These are phyloP conservation scores for Rhynchotus rufescens DNA, from an alignment of 2,797 vertebrate species.

Conservation along the genomic window DNA sequence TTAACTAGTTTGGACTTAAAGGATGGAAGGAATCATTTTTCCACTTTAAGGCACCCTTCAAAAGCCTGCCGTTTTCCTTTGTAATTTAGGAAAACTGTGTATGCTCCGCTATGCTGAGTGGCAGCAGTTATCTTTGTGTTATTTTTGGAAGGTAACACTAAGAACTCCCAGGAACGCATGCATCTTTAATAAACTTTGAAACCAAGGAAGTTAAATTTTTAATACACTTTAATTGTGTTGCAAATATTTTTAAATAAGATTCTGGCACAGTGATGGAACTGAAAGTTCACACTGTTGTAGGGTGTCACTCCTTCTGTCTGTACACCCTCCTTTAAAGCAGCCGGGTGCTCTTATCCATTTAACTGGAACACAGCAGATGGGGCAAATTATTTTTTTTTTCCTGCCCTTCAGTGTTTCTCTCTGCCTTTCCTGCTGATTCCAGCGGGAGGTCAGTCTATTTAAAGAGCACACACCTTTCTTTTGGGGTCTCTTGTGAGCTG, in stretches of 20 bases:
- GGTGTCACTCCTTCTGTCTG: not conserved
- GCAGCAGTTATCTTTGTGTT: not conserved
- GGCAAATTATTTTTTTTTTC: constrained; percentile 29
- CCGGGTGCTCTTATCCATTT: constrained; percentile 24
- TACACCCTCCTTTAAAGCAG: constrained; percentile 25
- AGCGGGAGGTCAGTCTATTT: constrained; percentile 53
- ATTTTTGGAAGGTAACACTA: not conserved
- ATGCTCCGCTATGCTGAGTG: not conserved
- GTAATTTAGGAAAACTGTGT: not conserved
- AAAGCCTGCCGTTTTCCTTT: not conserved
- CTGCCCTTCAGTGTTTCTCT: not conserved
- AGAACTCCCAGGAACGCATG: not conserved
- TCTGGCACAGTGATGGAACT: not conserved
- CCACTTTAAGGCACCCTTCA: not conserved
- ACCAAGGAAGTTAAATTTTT: not conserved
- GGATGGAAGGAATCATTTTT: not conserved
- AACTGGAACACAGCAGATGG: constrained; percentile 47
- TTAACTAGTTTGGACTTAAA: not conserved
- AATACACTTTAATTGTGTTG: constrained; percentile 1
- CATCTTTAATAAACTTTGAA: not conserved
- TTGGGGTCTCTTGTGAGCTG: not conserved
- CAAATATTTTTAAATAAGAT: not conserved
- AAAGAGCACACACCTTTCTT: constrained; percentile 29
- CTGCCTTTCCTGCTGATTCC: constrained; percentile 49
- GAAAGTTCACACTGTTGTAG: not conserved